These are phyloP conservation scores for Acanthosepion lycidas DNA, from an alignment of 2,888 invertebrate species.

Conservation along the genomic window DNA sequence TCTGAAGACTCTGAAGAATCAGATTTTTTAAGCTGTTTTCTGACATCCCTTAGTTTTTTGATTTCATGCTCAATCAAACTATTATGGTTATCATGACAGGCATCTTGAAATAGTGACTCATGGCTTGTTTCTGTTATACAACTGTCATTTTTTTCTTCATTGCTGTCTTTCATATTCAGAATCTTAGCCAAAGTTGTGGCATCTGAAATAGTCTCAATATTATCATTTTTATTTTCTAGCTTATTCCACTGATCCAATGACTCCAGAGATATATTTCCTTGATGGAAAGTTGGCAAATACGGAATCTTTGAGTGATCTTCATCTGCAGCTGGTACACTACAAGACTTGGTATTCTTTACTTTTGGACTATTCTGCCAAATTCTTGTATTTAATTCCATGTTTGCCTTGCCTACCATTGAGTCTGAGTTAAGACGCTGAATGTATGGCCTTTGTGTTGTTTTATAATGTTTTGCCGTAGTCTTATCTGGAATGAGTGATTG, in stretches of 20 bases:
- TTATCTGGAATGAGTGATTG: not conserved
- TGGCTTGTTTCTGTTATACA: not conserved
- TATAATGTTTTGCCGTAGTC: not conserved
- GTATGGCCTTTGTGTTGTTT: conserved; percentile 48
- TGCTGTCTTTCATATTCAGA: not conserved
- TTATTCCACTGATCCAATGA: not conserved
- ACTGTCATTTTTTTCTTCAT: not conserved
- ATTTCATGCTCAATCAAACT: not conserved
- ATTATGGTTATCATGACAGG: not conserved
- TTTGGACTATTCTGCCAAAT: not conserved
- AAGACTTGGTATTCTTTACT: not conserved
- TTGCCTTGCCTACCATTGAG: not conserved
- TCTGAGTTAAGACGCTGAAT: conserved; percentile 49
- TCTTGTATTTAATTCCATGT: not conserved
- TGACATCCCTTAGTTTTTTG: not conserved
- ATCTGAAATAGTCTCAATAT: not conserved
- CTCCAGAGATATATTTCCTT: not conserved
- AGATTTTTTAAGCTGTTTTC: not conserved
- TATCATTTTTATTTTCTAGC: not conserved
- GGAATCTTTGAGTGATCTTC: not conserved
- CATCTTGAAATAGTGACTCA: not conserved
- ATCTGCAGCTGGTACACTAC: not conserved
- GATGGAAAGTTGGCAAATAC: not conserved
- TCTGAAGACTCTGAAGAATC: not conserved
- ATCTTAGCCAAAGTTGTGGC: not conserved